phyloP scores from a whole-genome alignment of 2,113 vertebrate species.

The Puma concolor region DNA sequence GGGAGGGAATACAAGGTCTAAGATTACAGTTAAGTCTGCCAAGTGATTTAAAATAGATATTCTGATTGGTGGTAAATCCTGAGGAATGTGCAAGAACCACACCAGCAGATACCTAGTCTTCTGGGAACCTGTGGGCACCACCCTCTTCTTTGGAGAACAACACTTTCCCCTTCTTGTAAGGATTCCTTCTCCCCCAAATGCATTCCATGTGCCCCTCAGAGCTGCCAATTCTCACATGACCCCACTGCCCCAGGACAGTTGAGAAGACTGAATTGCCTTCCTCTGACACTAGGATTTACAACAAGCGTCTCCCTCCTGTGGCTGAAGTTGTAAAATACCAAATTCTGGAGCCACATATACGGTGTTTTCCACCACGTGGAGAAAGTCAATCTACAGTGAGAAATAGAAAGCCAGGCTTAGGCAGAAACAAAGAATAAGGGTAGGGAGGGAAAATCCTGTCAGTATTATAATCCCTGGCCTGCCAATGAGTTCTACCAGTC shows the following conservation, averaged over 20 bases:
- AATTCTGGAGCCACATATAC: background rate
- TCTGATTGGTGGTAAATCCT: background rate
- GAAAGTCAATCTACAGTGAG: background rate
- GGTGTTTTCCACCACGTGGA: background rate
- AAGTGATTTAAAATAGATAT: background rate
- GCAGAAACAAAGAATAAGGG: background rate
- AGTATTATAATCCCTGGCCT: background rate
- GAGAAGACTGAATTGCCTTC: background rate
- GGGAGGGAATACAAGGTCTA: background rate
- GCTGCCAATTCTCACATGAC: background rate
- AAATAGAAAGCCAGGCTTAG: background rate
- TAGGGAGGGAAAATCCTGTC: background rate
- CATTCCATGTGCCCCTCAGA: background rate
- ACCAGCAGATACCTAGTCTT: background rate
- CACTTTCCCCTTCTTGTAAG: background rate
- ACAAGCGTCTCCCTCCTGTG: background rate
- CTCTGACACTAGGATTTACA: background rate
- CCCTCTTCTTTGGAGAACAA: background rate
- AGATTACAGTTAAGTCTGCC: constrained; percentile 41
- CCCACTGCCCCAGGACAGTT: rapidly evolving
- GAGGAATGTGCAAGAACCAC: background rate
- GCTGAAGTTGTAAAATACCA: background rate
- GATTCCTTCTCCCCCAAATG: too few species aligned
- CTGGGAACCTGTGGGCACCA: background rate
- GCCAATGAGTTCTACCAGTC: background rate